Evolutionary conservation across 2,113 vertebrate species (phyloP), one percentile per base, ranked within the genome.

Genomic region (Melanerpes aurifrons): DNA sequence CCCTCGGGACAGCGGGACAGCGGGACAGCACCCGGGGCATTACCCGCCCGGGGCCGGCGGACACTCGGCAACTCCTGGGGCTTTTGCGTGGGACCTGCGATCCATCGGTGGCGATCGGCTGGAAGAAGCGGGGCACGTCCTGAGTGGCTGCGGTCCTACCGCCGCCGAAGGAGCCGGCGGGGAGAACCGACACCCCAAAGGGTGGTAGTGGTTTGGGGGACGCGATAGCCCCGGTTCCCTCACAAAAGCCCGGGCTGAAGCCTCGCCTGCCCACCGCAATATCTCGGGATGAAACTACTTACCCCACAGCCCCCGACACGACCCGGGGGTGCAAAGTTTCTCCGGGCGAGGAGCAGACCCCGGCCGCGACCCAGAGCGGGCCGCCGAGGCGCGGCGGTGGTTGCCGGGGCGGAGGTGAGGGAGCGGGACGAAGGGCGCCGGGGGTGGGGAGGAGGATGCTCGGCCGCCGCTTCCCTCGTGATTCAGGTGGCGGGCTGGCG

Each of bases 381-480:
- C 21, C 61, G 40, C 70, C 59, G 40, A 74, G 81, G 47, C 35
- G 17, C 40, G 56, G 79, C 66, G 32, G 63, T 78, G 37, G n/a
- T 48, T 48, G 67, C 67, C 18, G 18, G 67, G 56, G 64, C 59
- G 69, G 71, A 56, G 78, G 59, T 76, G 86, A 58, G 54, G 62
- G 45, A 78, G 77, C 67, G 71, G 87, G 68, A 43, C 79, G 87
- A 84, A 77, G 94, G 84, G 72, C 67, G 72, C 62, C 85, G 81
- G 91, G 63, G 81, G 81, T 29, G 91, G 85, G 66, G 85, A 95
- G 94, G 94, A 93, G 91, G 94, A 95, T 95, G 94, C 94, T 95
- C 81, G 81, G 91, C 83, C 59, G 79, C 90, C 83, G 87, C 86
- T 81, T 82, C 90, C 84, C 93, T 92, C 84, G 93, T 90, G 93